Conservation (phyloP, 2,797 vertebrate species). For the Clangula hyemalis region DNA sequence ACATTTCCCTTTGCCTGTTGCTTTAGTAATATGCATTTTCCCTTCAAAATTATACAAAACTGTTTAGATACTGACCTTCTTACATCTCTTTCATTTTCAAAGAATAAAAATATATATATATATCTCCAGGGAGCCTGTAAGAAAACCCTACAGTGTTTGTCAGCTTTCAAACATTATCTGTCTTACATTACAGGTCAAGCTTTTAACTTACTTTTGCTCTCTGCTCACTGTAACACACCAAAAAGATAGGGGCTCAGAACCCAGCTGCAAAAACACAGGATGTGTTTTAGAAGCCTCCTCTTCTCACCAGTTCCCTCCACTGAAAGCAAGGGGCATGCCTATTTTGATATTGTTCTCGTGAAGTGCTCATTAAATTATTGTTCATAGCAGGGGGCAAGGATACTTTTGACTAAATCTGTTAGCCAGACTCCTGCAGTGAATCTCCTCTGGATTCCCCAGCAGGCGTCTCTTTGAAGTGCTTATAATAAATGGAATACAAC, state of each 20-base stretch:
- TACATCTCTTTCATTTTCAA: slow-evolving; percentile 15
- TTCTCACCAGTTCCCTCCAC: slow-evolving; percentile 19
- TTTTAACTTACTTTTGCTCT: not conserved
- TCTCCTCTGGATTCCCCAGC: slow-evolving; percentile 69
- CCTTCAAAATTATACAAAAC: not conserved
- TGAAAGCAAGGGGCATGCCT: slow-evolving; percentile 53
- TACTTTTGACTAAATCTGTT: slow-evolving; percentile 75
- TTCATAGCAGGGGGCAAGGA: slow-evolving; percentile 63
- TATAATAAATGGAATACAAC: slow-evolving; percentile 77
- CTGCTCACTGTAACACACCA: not conserved
- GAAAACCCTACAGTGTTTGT: not conserved
- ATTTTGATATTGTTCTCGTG: slow-evolving; percentile 63
- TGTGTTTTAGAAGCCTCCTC: slow-evolving; percentile 16
- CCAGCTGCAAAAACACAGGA: slow-evolving; percentile 29
- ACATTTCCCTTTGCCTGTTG: not conserved
- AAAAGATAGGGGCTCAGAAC: slow-evolving; percentile 18
- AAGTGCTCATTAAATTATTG: slow-evolving; percentile 75
- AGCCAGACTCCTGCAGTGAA: slow-evolving; percentile 67
- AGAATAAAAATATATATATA: not conserved
- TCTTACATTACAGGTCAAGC: not conserved
- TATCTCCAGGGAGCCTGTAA: not conserved
- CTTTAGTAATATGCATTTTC: not conserved
- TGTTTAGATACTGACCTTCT: not conserved
- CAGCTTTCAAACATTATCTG: slow-evolving; percentile 23
- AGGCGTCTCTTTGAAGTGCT: slow-evolving; percentile 75